Evolutionary conservation across 2,888 invertebrate genomes (phyloP), one percentile per base, ranked within the genome.

Genomic region (Melinaea menophilus): DNA sequence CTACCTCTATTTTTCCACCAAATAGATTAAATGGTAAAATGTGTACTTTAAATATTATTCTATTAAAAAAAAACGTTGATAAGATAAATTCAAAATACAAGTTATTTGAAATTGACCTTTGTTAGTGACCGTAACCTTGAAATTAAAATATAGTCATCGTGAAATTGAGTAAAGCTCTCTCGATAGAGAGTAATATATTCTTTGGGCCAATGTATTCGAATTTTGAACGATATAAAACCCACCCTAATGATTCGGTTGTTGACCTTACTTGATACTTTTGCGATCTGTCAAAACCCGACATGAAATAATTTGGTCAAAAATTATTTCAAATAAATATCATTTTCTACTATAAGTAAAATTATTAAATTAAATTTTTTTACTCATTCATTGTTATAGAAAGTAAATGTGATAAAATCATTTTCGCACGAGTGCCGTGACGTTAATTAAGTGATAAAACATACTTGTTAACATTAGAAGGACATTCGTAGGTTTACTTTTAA

Each of bases 231-330:
- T 71, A 71, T 73, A 73, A 72, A 71, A 63, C 62, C 59, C 68
- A 67, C 67, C 69, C 67, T 59, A 71, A 79, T 80, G 77, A 78
- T 77, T 77, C 81, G 88, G 85, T 83, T 85, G 84, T 84, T 86
- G 86, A 86, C 86, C 86, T 85, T 84, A 79, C 72, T 77, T 41
- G 41, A 41, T 41, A 41, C 41, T 41, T 41, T 9, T 41, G 9
- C 41, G 41, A 41, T 70, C 78, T 84, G 85, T 86, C 88, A 86
- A 80, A 82, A 76, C 61, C 79, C 82, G 41, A 41, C 41, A 41
- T 41, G 41, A 41, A 41, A 82, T 82, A 85, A 79, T 82, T 84
- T 84, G 79, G 74, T 76, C 77, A 80, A 77, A 64, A 66, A 61
- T 63, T 71, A 72, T 76, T 78, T 78, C 74, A 79, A 80, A 82